These are phyloP conservation scores for Rapana venosa DNA, from an alignment of 2,888 invertebrate species.

Conservation along the genomic window DNA sequence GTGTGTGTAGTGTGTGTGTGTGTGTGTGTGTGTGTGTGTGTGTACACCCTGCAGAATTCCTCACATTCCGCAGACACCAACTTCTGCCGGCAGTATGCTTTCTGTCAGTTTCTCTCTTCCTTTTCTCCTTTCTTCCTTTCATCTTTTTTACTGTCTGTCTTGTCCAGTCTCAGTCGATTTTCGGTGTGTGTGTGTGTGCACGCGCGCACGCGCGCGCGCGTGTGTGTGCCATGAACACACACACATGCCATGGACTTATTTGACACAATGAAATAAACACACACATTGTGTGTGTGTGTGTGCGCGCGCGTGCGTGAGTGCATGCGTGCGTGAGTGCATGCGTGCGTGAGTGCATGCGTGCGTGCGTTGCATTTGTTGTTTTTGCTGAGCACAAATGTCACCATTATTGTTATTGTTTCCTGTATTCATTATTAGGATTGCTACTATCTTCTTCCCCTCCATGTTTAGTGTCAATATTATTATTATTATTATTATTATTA, in stretches of 20 bases:
- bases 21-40: neutral
- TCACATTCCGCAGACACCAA: neutral
- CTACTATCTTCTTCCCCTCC: too few species aligned
- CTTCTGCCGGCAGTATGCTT: neutral
- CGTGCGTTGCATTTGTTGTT: neutral
- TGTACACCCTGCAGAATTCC: neutral
- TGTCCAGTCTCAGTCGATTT: neutral
- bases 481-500: too few species aligned
- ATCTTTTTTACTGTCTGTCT: neutral
- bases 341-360: neutral
- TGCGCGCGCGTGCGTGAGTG: neutral
- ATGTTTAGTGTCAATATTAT: too few species aligned
- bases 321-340: neutral
- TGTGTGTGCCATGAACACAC: too few species aligned
- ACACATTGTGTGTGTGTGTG: too few species aligned
- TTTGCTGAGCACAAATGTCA: neutral
- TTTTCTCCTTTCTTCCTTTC: neutral
- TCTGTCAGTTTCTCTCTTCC: neutral
- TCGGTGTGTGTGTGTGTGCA: too few species aligned
- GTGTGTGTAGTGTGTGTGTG: conserved; percentile 1
- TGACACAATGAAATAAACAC: too few species aligned
- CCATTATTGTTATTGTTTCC: too few species aligned
- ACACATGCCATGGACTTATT: too few species aligned
- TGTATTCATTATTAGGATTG: too few species aligned
- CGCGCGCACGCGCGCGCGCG: too few species aligned